Conservation (phyloP, 2,888 invertebrate species). For the Sphinx pinastri region DNA sequence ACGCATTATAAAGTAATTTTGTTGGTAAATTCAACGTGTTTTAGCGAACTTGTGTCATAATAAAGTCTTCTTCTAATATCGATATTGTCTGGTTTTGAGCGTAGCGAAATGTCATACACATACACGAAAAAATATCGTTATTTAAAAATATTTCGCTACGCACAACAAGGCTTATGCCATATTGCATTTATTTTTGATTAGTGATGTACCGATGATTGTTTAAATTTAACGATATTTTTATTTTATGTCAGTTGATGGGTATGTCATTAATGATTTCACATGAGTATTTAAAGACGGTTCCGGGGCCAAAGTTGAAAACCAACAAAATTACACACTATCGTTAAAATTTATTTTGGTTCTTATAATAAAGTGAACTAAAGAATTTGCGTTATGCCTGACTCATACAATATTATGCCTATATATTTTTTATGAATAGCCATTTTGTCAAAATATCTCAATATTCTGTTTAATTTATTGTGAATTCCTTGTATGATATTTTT, state of each 20-base stretch:
- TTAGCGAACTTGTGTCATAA: slow-evolving; percentile 21
- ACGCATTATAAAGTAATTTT: slow-evolving; percentile 9
- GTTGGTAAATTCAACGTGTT: slow-evolving; percentile 19
- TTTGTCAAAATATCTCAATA: background rate
- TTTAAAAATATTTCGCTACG: too few relatives aligned
- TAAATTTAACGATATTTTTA: background rate
- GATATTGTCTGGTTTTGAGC: too few relatives aligned
- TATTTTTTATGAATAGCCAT: too few relatives aligned
- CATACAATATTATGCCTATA: too few relatives aligned
- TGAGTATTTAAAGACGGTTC: slow-evolving; percentile 37
- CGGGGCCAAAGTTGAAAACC: slow-evolving; percentile 62
- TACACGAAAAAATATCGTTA: too few relatives aligned
- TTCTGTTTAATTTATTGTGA: background rate
- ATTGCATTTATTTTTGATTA: slow-evolving; percentile 15
- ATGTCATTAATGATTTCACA: background rate
- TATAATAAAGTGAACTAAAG: background rate
- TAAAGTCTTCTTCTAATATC: background rate
- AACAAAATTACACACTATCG: slow-evolving; percentile 36
- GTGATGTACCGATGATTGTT: slow-evolving; percentile 10
- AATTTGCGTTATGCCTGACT: background rate
- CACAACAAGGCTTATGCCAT: background rate
- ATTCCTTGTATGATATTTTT: background rate
- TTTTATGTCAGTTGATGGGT: background rate
- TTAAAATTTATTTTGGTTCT: background rate
- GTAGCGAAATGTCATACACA: too few relatives aligned